Evolutionary conservation across 37 sponge, comb jelly and placozoan genomes (phyloP).

Genomic region (Spongilla lacustris): DNA sequence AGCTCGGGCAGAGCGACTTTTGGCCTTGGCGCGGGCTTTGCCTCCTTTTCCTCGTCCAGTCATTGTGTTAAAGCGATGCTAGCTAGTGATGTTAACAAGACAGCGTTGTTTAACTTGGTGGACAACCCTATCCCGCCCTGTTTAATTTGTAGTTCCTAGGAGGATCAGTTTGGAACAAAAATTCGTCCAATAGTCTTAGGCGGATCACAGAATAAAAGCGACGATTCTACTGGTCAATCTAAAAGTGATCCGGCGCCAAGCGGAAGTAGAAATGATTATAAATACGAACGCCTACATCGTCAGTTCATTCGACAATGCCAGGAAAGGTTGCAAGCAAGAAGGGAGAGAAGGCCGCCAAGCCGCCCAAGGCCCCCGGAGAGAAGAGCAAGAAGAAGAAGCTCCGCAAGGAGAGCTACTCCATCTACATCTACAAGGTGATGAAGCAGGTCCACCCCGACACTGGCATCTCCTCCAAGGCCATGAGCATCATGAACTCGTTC

Average conservation of each 20-base stretch:
- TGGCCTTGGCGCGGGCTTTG: slow-evolving; percentile 88
- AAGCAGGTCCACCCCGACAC: slow-evolving; percentile 97
- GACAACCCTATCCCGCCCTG: too few species aligned
- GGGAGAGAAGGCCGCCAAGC: slow-evolving; percentile 41
- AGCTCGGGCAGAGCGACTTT: slow-evolving; percentile 90
- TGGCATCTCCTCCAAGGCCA: slow-evolving; percentile 93
- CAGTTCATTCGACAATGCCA: slow-evolving; percentile 37
- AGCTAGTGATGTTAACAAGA: too few species aligned
- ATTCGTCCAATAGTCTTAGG: too few species aligned
- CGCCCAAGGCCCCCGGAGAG: slow-evolving; percentile 37
- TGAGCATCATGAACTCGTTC: slow-evolving; percentile 98
- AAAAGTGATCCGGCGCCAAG: slow-evolving; percentile 5
- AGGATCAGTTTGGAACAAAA: too few species aligned
- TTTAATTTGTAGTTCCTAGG: too few species aligned
- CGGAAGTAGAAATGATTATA: not conserved
- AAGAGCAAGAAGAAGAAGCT: slow-evolving; percentile 66
- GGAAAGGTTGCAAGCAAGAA: slow-evolving; percentile 65
- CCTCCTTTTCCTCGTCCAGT: slow-evolving; percentile 96
- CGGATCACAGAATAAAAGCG: not conserved
- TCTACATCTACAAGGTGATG: slow-evolving; percentile 98
- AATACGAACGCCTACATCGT: not conserved
- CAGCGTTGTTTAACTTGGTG: too few species aligned
- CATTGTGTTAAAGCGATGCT: slow-evolving; percentile 70
- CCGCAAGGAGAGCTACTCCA: slow-evolving; percentile 90
- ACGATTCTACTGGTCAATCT: slow-evolving; percentile 1